Evolutionary conservation across 2,113 vertebrate genomes (phyloP).

Genomic region (Protobothrops mucrosquamatus): DNA sequence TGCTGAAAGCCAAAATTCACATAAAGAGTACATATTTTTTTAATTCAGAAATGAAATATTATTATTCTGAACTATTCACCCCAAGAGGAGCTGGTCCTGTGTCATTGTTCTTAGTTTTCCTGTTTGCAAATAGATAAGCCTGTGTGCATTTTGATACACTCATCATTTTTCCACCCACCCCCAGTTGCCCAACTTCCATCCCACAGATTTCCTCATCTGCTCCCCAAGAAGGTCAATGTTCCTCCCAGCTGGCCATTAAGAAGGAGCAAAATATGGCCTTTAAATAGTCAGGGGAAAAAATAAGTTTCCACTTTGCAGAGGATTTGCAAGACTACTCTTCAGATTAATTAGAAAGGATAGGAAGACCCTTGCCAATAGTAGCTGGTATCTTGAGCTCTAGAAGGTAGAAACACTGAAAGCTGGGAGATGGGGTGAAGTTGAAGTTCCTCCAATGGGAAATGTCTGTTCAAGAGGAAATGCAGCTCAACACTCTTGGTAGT

Average conservation of each 20-base stretch:
- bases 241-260: neutral
- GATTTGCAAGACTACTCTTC: no score
- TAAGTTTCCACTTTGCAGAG: no score
- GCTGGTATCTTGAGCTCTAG: neutral
- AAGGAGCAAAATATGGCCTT: neutral
- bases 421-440: neutral
- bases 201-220: no score
- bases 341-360: no score
- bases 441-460: neutral
- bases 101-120: neutral
- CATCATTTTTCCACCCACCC: neutral
- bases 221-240: no score
- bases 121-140: neutral
- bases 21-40: neutral
- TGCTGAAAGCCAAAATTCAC: neutral
- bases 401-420: neutral
- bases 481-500: neutral
- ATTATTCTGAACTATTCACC: neutral
- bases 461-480: neutral
- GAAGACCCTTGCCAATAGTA: no score
- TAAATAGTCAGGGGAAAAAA: neutral
- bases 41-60: neutral
- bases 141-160: neutral
- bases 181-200: neutral
- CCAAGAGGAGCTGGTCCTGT: neutral